Conservation (phyloP, 2,888 invertebrate species). For the Lamellibrachia satsuma region DNA sequence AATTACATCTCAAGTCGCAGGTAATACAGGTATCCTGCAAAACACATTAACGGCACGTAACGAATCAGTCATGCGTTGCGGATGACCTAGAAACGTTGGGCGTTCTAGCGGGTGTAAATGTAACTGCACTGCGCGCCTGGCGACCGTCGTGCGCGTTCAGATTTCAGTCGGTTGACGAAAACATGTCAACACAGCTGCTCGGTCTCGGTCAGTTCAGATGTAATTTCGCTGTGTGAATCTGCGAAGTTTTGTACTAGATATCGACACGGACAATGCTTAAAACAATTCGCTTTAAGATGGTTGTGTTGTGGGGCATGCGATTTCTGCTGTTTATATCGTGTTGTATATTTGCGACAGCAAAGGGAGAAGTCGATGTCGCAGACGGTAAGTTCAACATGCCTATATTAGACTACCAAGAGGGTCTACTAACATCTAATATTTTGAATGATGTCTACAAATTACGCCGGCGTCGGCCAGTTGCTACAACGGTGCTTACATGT, state of each 20-base stretch:
- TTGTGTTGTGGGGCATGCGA: background rate
- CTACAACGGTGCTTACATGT: background rate
- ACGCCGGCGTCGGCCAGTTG: background rate
- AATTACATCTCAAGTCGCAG: background rate
- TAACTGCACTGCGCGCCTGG: background rate
- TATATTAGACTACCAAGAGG: background rate
- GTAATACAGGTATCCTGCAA: background rate
- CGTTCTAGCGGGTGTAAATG: background rate
- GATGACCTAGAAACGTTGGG: background rate
- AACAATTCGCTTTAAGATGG: background rate
- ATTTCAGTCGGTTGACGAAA: background rate
- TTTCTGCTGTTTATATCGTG: background rate
- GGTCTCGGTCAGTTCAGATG: background rate
- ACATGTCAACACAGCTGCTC: conserved; percentile 3
- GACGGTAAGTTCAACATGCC: background rate
- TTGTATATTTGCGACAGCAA: background rate
- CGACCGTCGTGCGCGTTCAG: background rate
- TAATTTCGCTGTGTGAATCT: background rate
- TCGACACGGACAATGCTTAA: background rate
- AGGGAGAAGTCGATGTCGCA: background rate
- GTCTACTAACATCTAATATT: background rate
- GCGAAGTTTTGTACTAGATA: background rate
- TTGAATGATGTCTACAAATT: background rate
- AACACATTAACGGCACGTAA: background rate
- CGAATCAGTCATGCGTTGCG: background rate